Evolutionary conservation across 2,888 invertebrate species (phyloP), one percentile per base, ranked within the genome.

Genomic region (Melanotus villosus): DNA sequence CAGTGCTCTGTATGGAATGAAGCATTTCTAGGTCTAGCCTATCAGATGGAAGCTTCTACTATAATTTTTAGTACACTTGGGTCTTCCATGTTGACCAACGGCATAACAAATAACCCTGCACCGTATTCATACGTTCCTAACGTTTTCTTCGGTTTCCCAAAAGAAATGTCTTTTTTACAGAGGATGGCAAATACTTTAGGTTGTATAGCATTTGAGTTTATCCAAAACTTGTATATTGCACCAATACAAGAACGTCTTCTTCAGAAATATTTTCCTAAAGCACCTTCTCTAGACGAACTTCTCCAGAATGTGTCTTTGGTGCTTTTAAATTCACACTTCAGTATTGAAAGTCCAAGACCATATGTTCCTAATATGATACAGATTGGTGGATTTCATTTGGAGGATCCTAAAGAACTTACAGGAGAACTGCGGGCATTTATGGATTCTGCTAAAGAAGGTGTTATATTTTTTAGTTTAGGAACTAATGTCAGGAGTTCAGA

Each of bases 401-500:
- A 71, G 56, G 70, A 77, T 2, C 70, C 79, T 1, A 79, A 81
- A 69, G 60, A 72, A 19, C 57, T 83, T 16, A 80, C 80, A 0
- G 65, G 75, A 60, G 87, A 89, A 75, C 77, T 90, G 0, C 83
- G 88, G 80, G 80, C 84, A n/a, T 82, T 87, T 60, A 76, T 90
- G 67, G 88, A 90, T 73, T 81, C 83, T 9, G 85, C 89, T 0
- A 83, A 80, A 59, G 74, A 88, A 50, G 90, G 90, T 0, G 88
- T 87, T 0, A 83, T 90, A 1, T 88, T 89, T 66, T 87, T 90
- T 72, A 89, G 88, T 74, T 86, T 91, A 77, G 91, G 91, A 1
- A 89, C 90, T 0, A 88, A 88, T 73, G 83, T 90, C 0, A 84
- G 86, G 64, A 88, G 88, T 69, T 82, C 86, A 5, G 85, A 89